Evolutionary conservation across 2,888 invertebrate species (phyloP).

Genomic region (Nematopogon swammerdamellus): DNA sequence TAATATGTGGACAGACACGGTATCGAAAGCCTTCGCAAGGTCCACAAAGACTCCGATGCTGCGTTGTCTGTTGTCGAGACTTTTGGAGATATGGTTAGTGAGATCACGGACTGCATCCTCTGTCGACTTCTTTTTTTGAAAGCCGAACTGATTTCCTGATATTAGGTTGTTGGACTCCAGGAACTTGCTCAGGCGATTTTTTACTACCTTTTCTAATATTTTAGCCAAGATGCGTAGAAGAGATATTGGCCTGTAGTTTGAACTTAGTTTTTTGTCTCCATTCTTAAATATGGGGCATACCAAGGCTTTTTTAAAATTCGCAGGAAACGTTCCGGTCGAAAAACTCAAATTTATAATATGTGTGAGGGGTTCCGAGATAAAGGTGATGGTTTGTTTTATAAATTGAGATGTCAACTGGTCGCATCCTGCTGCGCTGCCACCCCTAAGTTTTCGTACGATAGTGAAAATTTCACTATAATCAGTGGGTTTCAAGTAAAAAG

Average conservation of each 20-base stretch:
- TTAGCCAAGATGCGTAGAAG: conserved; percentile 1
- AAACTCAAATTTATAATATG: conserved; percentile 1
- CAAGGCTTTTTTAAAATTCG: conserved; percentile 1
- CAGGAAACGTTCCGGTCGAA: conserved; percentile 1
- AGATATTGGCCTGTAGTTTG: conserved; percentile 2
- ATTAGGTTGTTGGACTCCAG: neutral
- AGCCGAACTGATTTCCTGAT: neutral
- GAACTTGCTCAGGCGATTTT: neutral
- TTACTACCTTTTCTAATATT: conserved; percentile 1
- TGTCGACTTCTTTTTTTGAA: conserved; percentile 1
- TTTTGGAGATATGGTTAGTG: neutral
- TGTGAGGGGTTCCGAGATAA: neutral
- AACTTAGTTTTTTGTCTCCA: neutral
- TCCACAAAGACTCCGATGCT: neutral
- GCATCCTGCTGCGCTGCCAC: neutral
- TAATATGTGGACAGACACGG: neutral
- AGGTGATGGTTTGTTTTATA: neutral
- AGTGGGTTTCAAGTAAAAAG: neutral
- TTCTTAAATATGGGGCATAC: conserved; percentile 1
- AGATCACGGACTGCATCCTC: conserved; percentile 2
- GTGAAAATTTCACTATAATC: neutral
- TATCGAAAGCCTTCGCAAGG: neutral
- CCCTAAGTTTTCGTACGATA: neutral
- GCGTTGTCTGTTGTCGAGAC: too few species aligned
- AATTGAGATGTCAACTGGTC: neutral